Evolutionary conservation across 2,888 invertebrate species (phyloP), one percentile per base, ranked within the genome.

Genomic region (Oeneis ivallda): DNA sequence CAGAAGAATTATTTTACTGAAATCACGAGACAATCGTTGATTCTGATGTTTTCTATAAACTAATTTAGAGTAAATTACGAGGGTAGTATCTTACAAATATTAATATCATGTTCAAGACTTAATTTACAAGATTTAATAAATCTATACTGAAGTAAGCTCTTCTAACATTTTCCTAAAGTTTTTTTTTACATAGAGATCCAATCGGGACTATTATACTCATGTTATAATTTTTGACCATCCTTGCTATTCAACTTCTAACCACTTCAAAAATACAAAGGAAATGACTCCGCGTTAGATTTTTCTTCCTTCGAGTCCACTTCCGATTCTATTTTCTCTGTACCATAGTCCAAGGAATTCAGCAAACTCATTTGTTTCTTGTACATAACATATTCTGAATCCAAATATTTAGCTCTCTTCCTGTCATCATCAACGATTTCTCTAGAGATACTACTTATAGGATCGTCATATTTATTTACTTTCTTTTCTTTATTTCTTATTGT

Each of bases 341-440:
- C 84, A 59, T 89, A 86, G 64, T 89, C 89, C 11, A 87, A 72
- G 1, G 85, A 86, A 71, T 85, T 85, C 1, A 86, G 67, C 9
- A 87, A 75, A 69, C 81, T 77, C 72, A 80, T 78, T 64, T 86
- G 79, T 62, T 87, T 87, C 19, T 76, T 79, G 9, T 73, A 64
- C 71, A 84, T 76, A 1, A 83, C 69, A 11, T 82, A 76, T 58
- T 84, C 78, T 6, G 72, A 49, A 45, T 72, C 61, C 70, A 41
- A n/a, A 69, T 76, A n/a, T 66, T 53, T 41, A 66, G 66, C 10
- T 66, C 72, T 26, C 41, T 26, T 39, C 10, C 13, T 19, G 61
- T 72, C 52, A 71, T 73, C 9, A 68, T 74, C n/a, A 34, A 65
- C 67, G 2, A 65, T 63, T 70, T 84, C 83, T 41, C 71, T 79